These are phyloP conservation scores for Spilarctia lutea DNA, from an alignment of 2,888 invertebrate genomes.

Conservation along the genomic window DNA sequence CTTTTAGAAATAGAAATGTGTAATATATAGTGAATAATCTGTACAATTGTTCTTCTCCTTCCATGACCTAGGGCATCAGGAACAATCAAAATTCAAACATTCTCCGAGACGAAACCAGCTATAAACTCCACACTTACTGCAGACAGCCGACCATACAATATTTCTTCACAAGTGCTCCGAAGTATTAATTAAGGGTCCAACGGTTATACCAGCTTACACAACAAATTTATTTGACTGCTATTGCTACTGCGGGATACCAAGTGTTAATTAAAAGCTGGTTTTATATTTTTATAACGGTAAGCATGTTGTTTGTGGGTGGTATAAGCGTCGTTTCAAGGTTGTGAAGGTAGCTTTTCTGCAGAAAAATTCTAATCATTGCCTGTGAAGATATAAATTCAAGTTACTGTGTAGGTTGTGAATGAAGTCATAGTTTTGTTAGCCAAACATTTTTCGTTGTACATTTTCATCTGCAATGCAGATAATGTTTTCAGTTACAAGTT, in stretches of 20 bases:
- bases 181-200: slow-evolving; percentile 45
- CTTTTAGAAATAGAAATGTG: background rate
- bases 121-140: slow-evolving; percentile 16
- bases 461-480: background rate
- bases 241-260: slow-evolving; percentile 24
- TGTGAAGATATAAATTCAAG: background rate
- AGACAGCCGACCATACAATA: slow-evolving; percentile 24
- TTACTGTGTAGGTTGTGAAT: background rate
- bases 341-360: background rate
- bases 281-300: slow-evolving; percentile 22
- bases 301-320: slow-evolving; percentile 13
- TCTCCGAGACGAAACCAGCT: slow-evolving; percentile 6
- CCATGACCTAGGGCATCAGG: background rate
- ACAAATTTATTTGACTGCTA: slow-evolving; percentile 47
- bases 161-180: slow-evolving; percentile 32
- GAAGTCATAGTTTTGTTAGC: background rate
- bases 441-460: background rate
- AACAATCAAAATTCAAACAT: background rate
- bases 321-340: background rate
- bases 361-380: background rate
- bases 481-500: background rate
- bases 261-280: slow-evolving; percentile 29
- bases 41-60: background rate
- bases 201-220: slow-evolving; percentile 41
- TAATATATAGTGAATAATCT: background rate